Base-by-base conservation (phyloP, 2,113 vertebrate species). In the Caloenas nicobarica region DNA sequence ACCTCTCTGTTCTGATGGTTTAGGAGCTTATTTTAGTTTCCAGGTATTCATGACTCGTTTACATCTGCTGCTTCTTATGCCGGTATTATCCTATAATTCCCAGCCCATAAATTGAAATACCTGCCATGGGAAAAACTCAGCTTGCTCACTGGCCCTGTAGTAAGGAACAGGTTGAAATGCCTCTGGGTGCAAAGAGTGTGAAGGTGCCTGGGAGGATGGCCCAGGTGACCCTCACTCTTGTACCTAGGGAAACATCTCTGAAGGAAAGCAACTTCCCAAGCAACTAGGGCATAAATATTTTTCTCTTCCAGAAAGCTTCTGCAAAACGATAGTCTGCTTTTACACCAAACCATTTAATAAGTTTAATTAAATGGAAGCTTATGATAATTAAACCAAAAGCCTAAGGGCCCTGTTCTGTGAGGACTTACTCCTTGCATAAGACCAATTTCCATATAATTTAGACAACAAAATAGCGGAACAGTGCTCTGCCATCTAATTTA, bases 361-460 rank as follows among this genome's bases (percentile, higher is more conserved):
- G 91, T 97, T 97, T 97, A 97, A 97, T 97, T 97, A 97, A 97
- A 95, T 88, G 80, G 95, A 95, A 93, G 95, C 97, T 96, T 97
- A 97, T 96, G 96, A 95, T 97, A 97, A 97, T 97, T 97, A 97
- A 97, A 97, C 82, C 88, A 94, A 97, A 96, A 96, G 96, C 97
- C 97, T 96, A 94, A 94, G 95, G 97, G 96, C 91, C 84, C 93
- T 86, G 79, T 91, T 96, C 97, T 97, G 89, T 84, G 95, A 97
- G 94, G 93, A 97, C 96, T 94, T 90, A 95, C 86, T 97, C 81
- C 89, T 97, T 93, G 95, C 94, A 94, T 91, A 97, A 94, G 93
- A 91, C 90, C 96, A 95, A 97, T 97, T 97, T 97, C 96, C 96
- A 97, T 97, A 95, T 97, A 96, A 97, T 96, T 97, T 97, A 97